phyloP scores from a whole-genome alignment of 1,140 invertebrate species.

The Oryctes rhinoceros region DNA sequence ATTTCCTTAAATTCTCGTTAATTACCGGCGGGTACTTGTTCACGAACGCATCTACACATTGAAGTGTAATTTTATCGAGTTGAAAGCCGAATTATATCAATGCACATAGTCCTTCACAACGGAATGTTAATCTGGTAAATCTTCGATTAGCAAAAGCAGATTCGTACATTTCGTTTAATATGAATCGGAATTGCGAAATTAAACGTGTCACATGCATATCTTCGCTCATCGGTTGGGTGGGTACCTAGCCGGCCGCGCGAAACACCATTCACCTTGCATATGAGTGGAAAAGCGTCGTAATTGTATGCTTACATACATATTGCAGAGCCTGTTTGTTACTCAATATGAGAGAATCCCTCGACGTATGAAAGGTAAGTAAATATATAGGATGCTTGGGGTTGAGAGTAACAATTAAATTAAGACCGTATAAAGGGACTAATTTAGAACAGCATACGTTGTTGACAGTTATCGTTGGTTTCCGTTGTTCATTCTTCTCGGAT shows the following conservation, averaged over 20 bases:
- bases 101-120: not conserved
- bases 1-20: too few relatives aligned
- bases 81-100: too few relatives aligned
- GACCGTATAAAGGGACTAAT: not conserved
- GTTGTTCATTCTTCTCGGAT: not conserved
- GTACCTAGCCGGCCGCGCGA: too few relatives aligned
- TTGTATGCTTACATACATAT: too few relatives aligned
- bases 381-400: not conserved
- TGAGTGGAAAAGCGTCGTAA: too few relatives aligned
- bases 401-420: not conserved
- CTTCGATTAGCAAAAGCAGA: constrained; percentile 8
- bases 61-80: too few relatives aligned
- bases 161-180: not conserved
- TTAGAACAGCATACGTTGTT: not conserved
- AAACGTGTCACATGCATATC: constrained; percentile 18
- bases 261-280: too few relatives aligned
- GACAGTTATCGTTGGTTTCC: not conserved
- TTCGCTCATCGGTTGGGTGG: not conserved
- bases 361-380: not conserved
- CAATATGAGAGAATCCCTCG: too few relatives aligned
- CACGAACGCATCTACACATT: not conserved
- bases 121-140: constrained; percentile 16
- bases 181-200: constrained; percentile 3
- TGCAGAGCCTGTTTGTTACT: too few relatives aligned
- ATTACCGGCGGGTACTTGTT: too few relatives aligned